Conservation (phyloP, 2,888 invertebrate species). For the Polydrusus cervinus region DNA sequence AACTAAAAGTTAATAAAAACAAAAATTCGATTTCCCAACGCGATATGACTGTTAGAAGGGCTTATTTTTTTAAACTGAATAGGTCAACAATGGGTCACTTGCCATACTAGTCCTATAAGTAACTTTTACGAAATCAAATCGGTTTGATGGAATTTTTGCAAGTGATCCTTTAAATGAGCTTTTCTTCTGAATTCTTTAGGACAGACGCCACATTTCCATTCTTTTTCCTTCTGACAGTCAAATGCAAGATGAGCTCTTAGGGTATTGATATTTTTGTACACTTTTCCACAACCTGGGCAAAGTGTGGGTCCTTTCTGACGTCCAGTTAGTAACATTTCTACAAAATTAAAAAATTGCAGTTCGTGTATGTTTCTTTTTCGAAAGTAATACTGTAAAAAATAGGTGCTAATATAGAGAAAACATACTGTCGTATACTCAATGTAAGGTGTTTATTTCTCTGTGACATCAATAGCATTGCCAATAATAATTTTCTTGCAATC, state of each 20-base stretch:
- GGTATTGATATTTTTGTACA: slow-evolving; percentile 48
- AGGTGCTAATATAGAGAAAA: too few species aligned
- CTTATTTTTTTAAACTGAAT: too few species aligned
- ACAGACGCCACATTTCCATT: slow-evolving; percentile 60
- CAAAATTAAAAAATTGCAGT: background rate
- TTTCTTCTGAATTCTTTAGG: slow-evolving; percentile 57
- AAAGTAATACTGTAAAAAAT: too few species aligned
- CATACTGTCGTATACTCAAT: too few species aligned
- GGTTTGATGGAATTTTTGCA: background rate
- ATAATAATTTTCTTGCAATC: too few species aligned
- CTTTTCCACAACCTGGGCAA: slow-evolving; percentile 26
- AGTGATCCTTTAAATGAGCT: slow-evolving; percentile 30
- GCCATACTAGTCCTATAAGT: too few species aligned
- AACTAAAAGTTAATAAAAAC: too few species aligned
- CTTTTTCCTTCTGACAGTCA: slow-evolving; percentile 66
- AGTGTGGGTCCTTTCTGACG: background rate
- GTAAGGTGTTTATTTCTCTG: too few species aligned
- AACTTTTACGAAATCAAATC: too few species aligned
- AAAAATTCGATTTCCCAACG: too few species aligned
- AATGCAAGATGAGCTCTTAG: slow-evolving; percentile 58
- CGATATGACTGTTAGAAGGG: background rate
- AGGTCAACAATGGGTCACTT: too few species aligned
- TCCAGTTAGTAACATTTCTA: background rate
- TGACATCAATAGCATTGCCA: too few species aligned
- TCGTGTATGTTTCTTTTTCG: background rate